phyloP scores from a whole-genome alignment of 2,113 vertebrate genomes.

The Formicarius rufipectus region DNA sequence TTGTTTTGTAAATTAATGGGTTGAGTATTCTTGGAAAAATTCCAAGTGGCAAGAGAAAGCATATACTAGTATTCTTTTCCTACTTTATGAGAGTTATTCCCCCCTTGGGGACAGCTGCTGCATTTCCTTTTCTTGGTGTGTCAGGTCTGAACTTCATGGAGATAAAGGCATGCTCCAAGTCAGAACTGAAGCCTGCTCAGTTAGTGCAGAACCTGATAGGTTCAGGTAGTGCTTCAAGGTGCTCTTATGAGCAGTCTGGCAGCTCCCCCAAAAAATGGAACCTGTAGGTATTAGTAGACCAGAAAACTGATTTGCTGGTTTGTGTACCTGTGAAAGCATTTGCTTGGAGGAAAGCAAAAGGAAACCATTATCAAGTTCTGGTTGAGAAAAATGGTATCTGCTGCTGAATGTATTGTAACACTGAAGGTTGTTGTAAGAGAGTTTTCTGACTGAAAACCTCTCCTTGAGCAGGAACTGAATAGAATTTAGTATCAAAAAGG shows the following conservation, averaged over 20 bases:
- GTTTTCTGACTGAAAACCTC: neutral
- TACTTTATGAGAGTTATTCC: neutral
- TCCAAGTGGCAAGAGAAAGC: neutral
- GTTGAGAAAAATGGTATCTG: neutral
- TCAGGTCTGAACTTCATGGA: neutral
- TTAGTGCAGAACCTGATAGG: neutral
- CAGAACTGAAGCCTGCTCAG: neutral
- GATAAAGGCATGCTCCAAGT: neutral
- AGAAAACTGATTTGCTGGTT: neutral
- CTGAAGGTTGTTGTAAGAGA: neutral
- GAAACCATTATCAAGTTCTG: neutral
- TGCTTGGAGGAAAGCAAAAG: neutral
- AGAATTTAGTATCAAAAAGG: neutral
- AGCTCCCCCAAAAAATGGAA: neutral
- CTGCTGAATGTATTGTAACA: neutral
- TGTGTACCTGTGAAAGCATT: neutral
- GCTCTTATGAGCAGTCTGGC: neutral
- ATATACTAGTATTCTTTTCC: neutral
- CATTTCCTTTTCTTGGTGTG: neutral
- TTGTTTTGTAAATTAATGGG: neutral
- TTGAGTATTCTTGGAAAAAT: neutral
- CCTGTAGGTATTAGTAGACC: neutral
- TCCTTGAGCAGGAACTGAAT: accelerated
- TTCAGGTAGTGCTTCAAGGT: neutral
- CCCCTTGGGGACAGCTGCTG: neutral